Evolutionary conservation across 2,113 vertebrate genomes (phyloP).

Genomic region (Indicator indicator): DNA sequence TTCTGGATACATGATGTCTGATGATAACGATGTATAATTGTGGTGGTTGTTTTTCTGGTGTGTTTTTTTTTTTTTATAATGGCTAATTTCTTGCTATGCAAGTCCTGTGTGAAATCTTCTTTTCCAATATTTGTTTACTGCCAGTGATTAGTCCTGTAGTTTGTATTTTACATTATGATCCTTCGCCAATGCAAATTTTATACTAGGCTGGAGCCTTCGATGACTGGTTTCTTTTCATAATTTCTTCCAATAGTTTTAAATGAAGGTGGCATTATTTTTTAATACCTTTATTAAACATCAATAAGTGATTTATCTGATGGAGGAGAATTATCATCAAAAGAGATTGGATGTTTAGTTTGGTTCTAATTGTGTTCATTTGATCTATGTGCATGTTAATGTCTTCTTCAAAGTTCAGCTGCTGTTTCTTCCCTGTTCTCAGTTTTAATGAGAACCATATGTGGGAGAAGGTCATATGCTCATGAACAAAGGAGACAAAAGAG

Average conservation of each 20-base stretch:
- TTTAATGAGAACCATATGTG: not conserved
- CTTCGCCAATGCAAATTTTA: not conserved
- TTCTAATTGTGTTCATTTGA: not conserved
- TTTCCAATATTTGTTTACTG: conserved; percentile 55
- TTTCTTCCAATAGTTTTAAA: conserved; percentile 4
- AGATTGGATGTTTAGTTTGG: not conserved
- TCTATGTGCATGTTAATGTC: not conserved
- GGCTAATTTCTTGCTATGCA: conserved; percentile 31
- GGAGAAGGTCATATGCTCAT: not conserved
- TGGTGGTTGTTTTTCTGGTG: not conserved
- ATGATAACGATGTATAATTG: conserved; percentile 28
- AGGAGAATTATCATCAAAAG: not conserved
- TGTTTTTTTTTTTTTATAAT: not conserved
- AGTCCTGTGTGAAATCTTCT: conserved; percentile 9
- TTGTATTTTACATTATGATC: not conserved
- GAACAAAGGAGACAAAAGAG: not conserved
- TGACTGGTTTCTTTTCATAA: not conserved
- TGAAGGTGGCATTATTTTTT: not conserved
- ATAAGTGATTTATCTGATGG: not conserved
- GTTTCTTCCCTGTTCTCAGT: not conserved
- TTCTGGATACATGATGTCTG: not conserved
- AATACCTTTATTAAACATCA: not conserved
- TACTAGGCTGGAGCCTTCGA: not conserved
- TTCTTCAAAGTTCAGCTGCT: not conserved
- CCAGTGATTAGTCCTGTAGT: conserved; percentile 9